These are phyloP conservation scores for Trachymyrmex septentrionalis DNA, from an alignment of 1,140 invertebrate species.

Conservation along the genomic window DNA sequence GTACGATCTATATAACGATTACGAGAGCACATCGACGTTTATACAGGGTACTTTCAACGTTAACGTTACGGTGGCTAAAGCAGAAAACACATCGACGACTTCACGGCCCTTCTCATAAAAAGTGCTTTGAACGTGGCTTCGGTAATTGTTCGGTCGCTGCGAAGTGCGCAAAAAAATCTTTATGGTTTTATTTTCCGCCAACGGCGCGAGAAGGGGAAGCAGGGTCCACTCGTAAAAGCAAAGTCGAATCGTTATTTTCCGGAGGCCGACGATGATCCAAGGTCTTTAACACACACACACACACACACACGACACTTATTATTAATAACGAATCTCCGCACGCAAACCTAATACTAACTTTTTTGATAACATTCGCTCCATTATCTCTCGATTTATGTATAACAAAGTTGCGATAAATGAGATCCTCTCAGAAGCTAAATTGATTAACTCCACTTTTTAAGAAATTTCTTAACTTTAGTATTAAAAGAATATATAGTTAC, in stretches of 20 bases:
- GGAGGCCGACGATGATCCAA: constrained; percentile 33
- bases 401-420: not conserved
- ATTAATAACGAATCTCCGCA: constrained; percentile 14
- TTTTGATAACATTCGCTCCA: not conserved
- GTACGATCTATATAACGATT: constrained; percentile 68
- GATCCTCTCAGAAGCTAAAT: not conserved
- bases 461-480: not conserved
- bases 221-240: not conserved
- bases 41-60: constrained; percentile 18
- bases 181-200: constrained; percentile 53
- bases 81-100: not conserved
- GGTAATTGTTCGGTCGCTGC: constrained; percentile 67
- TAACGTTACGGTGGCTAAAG: constrained; percentile 52
- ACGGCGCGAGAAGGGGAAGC: not conserved
- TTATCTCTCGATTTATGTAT: not conserved
- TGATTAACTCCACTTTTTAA: not conserved
- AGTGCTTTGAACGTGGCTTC: constrained; percentile 37
- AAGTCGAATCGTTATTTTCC: constrained; percentile 68
- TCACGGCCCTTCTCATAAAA: constrained; percentile 48
- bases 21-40: constrained; percentile 48
- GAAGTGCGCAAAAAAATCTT: constrained; percentile 62
- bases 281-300: constrained; percentile 24
- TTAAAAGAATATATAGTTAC: not conserved
- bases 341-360: not conserved
- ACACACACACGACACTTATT: constrained; percentile 24